Evolutionary conservation across 2,113 vertebrate genomes (phyloP).

Genomic region (Actinemys pallida): DNA sequence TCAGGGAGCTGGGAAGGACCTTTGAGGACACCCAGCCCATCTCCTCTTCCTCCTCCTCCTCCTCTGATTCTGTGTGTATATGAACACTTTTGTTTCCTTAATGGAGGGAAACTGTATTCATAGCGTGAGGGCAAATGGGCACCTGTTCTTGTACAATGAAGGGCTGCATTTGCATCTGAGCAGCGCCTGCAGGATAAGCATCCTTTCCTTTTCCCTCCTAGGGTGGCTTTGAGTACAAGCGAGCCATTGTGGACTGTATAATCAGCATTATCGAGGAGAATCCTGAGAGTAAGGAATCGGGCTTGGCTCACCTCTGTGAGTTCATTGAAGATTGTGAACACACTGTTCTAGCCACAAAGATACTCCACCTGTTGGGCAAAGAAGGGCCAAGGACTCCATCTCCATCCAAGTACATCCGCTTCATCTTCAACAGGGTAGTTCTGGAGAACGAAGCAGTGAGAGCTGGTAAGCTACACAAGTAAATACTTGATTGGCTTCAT

Average conservation of each 20-base stretch:
- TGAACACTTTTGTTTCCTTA: rapidly evolving
- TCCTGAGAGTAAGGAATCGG: constrained; percentile 94
- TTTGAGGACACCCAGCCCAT: rapidly evolving
- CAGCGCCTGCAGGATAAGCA: neutral
- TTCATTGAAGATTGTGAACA: constrained; percentile 99
- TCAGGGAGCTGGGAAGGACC: neutral
- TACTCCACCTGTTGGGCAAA: constrained; percentile 95
- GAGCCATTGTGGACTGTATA: constrained; percentile 98
- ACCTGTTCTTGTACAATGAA: neutral
- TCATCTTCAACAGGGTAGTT: constrained; percentile 98
- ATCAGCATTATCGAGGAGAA: constrained; percentile 98
- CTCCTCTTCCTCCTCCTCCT: rapidly evolving
- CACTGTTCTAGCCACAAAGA: constrained; percentile 96
- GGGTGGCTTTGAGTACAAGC: constrained; percentile 99
- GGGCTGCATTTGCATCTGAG: rapidly evolving
- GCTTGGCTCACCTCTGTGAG: constrained; percentile 96
- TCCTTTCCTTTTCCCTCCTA: constrained; percentile 49
- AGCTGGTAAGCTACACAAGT: constrained; percentile 84
- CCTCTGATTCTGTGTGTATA: neutral
- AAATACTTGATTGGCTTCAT: rapidly evolving
- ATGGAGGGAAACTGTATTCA: neutral
- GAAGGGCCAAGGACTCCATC: constrained; percentile 92
- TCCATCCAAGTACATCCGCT: constrained; percentile 98
- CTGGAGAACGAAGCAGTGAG: constrained; percentile 97
- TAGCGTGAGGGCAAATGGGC: rapidly evolving